These are phyloP conservation scores for Lophotriccus pileatus DNA, from an alignment of 2,797 vertebrate genomes.

Conservation along the genomic window DNA sequence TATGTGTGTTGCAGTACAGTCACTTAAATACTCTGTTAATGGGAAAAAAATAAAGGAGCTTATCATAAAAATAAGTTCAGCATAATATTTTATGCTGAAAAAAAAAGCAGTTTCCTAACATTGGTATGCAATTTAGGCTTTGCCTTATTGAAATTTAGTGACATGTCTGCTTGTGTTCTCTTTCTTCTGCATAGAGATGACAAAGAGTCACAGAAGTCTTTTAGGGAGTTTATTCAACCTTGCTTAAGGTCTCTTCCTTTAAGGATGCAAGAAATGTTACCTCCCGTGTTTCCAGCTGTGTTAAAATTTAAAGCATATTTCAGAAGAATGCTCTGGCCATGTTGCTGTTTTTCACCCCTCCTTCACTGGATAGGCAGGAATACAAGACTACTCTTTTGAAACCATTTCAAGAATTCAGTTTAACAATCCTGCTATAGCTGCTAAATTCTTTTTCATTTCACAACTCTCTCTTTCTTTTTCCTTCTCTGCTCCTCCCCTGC, in stretches of 20 bases:
- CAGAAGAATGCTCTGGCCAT: background rate
- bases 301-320: background rate
- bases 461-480: background rate
- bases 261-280: background rate
- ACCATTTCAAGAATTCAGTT: background rate
- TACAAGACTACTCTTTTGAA: background rate
- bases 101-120: background rate
- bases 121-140: background rate
- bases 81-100: background rate
- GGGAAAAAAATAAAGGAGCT: rapidly evolving
- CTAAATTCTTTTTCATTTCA: background rate
- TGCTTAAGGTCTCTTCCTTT: background rate
- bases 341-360: background rate
- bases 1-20: background rate
- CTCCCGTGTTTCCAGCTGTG: background rate
- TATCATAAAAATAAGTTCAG: background rate
- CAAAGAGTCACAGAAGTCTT: background rate
- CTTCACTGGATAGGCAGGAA: background rate
- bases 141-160: background rate
- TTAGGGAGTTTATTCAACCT: background rate
- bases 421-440: background rate
- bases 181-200: background rate
- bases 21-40: background rate
- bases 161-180: background rate
- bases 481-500: rapidly evolving